Evolutionary conservation across 1,140 invertebrate genomes (phyloP).

Genomic region (Galleria mellonella): DNA sequence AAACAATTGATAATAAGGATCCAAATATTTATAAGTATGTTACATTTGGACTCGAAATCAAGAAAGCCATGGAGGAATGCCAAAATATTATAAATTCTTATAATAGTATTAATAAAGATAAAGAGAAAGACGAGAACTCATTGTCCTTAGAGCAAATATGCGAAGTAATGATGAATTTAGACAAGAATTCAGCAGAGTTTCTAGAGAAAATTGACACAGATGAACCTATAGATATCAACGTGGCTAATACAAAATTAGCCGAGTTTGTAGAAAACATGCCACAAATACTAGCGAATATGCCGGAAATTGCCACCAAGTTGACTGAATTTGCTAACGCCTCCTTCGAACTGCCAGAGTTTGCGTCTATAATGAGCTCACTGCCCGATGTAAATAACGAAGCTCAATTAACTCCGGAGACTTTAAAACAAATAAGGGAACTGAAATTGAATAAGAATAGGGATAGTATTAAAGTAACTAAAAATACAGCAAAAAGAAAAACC

Average conservation of each 20-base stretch:
- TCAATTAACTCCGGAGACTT: conserved; percentile 58
- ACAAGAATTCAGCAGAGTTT: conserved; percentile 53
- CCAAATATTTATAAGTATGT: conserved; percentile 51
- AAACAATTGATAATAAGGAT: conserved; percentile 21
- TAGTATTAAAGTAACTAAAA: conserved; percentile 59
- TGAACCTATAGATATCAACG: conserved; percentile 32
- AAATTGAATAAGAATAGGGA: conserved; percentile 54
- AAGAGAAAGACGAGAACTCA: conserved; percentile 32
- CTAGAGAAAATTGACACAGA: conserved; percentile 47
- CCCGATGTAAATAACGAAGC: conserved; percentile 55
- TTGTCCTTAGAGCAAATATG: conserved; percentile 56
- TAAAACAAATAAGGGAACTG: conserved; percentile 63
- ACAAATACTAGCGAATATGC: conserved; percentile 64
- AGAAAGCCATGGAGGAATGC: conserved; percentile 65
- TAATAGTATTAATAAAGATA: conserved; percentile 32
- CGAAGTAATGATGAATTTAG: conserved; percentile 57
- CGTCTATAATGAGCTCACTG: conserved; percentile 52
- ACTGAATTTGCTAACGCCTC: conserved; percentile 54
- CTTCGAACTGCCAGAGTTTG: conserved; percentile 56
- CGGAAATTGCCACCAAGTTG: conserved; percentile 53
- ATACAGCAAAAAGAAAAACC: conserved; percentile 56
- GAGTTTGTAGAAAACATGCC: conserved; percentile 63
- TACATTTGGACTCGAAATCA: conserved; percentile 56
- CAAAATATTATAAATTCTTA: conserved; percentile 65
- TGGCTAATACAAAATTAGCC: conserved; percentile 42